These are phyloP conservation scores for Bolinopsis microptera DNA, from an alignment of 37 sponge, comb jelly and placozoan species.

Conservation along the genomic window DNA sequence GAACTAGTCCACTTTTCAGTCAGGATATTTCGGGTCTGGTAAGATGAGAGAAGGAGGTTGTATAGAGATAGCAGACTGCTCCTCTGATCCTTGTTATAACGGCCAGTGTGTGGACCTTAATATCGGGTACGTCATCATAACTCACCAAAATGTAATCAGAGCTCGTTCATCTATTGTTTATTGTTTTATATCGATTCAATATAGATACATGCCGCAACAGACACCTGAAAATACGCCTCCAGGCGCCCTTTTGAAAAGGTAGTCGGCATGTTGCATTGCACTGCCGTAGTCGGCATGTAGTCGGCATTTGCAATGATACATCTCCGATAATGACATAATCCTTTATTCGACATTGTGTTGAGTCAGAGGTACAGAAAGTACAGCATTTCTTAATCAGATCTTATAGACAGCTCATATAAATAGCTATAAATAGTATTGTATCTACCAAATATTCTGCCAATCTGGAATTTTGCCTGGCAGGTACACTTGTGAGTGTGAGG, in stretches of 20 bases:
- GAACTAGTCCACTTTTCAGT: background rate
- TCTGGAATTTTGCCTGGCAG: background rate
- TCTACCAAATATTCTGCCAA: background rate
- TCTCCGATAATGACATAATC: background rate
- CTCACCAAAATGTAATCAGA: background rate
- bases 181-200: no score
- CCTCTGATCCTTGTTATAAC: constrained; percentile 45
- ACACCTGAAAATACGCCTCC: no score
- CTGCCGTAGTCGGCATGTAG: no score
- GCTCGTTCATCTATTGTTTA: no score
- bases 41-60: constrained; percentile 14
- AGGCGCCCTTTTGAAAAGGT: no score
- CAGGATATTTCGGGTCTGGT: constrained; percentile 45
- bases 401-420: background rate
- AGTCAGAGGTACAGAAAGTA: background rate
- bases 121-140: constrained; percentile 31
- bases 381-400: background rate
- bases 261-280: no score
- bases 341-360: background rate
- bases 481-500: constrained; percentile 42
- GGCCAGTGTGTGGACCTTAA: background rate
- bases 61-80: background rate
- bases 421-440: background rate
- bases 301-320: no score
- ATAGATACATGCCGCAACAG: no score